These are phyloP conservation scores for Cryptophagus acutangulus DNA, from an alignment of 2,888 invertebrate species.

Conservation along the genomic window DNA sequence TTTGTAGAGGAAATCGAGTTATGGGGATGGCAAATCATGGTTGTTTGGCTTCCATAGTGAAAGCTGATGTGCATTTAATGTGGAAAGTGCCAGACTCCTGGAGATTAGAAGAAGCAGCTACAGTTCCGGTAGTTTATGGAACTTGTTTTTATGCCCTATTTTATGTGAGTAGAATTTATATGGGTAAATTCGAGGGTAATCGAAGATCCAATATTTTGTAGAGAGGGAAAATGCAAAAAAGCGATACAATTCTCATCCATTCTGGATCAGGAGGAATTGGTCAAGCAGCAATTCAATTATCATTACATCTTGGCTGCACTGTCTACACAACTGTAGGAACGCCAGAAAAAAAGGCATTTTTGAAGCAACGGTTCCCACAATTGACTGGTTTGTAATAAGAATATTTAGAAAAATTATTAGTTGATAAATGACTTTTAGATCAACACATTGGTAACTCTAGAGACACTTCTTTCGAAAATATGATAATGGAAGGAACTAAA, in stretches of 20 bases:
- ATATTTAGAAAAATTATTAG: too few relatives aligned
- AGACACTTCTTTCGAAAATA: slow-evolving; percentile 79
- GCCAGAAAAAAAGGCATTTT: slow-evolving; percentile 59
- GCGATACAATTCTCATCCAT: slow-evolving; percentile 52
- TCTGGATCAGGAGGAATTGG: slow-evolving; percentile 70
- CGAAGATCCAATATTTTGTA: slow-evolving; percentile 16
- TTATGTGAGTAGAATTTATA: slow-evolving; percentile 23
- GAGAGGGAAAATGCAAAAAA: slow-evolving; percentile 29
- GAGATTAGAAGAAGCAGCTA: slow-evolving; percentile 56
- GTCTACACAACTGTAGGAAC: slow-evolving; percentile 70
- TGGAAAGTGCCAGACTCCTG: slow-evolving; percentile 55
- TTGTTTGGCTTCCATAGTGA: too few relatives aligned
- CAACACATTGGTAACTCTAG: slow-evolving; percentile 58
- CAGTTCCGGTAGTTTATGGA: slow-evolving; percentile 57
- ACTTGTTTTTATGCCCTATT: slow-evolving; percentile 42
- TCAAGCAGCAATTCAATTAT: slow-evolving; percentile 71
- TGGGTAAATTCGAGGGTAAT: not conserved
- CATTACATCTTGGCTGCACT: slow-evolving; percentile 59
- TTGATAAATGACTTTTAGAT: too few relatives aligned
- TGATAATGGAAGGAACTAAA: slow-evolving; percentile 73
- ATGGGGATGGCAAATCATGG: not conserved
- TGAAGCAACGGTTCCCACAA: slow-evolving; percentile 52
- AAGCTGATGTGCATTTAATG: too few relatives aligned
- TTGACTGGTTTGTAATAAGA: too few relatives aligned
- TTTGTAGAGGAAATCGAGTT: not conserved